phyloP scores from a whole-genome alignment of 2,888 invertebrate species.

The Oligia fasciuncula region DNA sequence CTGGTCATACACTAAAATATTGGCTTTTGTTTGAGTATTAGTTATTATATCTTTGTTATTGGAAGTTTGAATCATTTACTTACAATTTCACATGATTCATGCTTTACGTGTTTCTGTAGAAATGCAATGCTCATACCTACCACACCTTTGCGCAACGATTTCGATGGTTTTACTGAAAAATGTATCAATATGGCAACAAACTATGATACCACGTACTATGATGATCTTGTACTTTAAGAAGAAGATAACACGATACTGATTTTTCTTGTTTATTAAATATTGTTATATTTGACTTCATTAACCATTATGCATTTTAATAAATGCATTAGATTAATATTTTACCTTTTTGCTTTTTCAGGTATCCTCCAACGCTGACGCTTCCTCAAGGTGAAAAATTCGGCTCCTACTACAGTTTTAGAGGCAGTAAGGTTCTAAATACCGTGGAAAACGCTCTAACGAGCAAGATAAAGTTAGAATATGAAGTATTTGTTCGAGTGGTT shows the following conservation, averaged over 20 bases:
- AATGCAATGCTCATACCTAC: background rate
- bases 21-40: constrained; percentile 7
- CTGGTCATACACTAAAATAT: background rate
- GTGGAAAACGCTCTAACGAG: constrained; percentile 75
- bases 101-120: background rate
- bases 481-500: constrained; percentile 84
- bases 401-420: constrained; percentile 84
- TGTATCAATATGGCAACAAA: background rate
- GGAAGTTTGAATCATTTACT: background rate
- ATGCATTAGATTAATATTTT: background rate
- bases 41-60: constrained; percentile 7
- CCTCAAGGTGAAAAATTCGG: constrained; percentile 80
- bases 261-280: background rate
- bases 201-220: background rate
- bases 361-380: constrained; percentile 77
- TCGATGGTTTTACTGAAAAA: background rate
- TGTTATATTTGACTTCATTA: background rate
- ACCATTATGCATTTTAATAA: background rate
- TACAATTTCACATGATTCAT: background rate
- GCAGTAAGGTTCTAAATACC: constrained; percentile 78
- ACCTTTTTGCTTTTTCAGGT: constrained; percentile 73
- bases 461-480: constrained; percentile 84
- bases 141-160: background rate
- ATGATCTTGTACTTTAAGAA: background rate
- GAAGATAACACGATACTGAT: background rate